A percentile compares a stretch with the other conserved stretches of the same genome.
Evolutionary conservation across 2,888 invertebrate genomes (phyloP).

Genomic region (Amblyjoppa proteus): DNA sequence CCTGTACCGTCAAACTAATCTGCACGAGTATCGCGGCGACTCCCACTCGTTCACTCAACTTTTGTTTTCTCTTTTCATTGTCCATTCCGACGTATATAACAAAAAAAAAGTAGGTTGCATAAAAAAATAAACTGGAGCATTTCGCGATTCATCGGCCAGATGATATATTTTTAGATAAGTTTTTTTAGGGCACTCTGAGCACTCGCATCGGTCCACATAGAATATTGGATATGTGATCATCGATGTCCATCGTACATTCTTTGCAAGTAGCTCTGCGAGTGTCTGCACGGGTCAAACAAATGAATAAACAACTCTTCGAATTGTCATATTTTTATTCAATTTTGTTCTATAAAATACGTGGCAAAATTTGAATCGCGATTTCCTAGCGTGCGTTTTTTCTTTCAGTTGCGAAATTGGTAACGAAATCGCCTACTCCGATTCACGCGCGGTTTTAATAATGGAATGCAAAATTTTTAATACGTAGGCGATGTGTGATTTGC

Average conservation of each 20-base stretch:
- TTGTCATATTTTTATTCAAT: background rate
- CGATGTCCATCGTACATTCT: background rate
- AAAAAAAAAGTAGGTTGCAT: conserved; percentile 44
- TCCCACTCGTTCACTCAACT: conserved; percentile 5
- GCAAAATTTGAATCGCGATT: too few species aligned
- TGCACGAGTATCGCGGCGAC: background rate
- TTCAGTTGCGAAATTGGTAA: too few species aligned
- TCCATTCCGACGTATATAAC: conserved; percentile 1
- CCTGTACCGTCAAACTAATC: background rate
- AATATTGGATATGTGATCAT: background rate
- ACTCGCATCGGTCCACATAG: background rate
- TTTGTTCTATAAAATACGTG: background rate
- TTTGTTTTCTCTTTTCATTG: conserved; percentile 27
- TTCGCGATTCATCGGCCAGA: conserved; percentile 45
- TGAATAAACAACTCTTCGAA: background rate
- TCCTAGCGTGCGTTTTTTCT: too few species aligned
- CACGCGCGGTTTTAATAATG: background rate
- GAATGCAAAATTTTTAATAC: background rate
- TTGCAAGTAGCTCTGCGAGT: background rate
- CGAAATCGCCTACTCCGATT: background rate
- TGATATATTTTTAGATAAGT: conserved; percentile 1
- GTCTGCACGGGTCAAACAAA: background rate
- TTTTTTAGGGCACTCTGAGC: background rate
- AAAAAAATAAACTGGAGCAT: conserved; percentile 32
- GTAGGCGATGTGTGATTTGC: background rate